A percentile compares a stretch with the other conserved stretches of the same genome.
Conservation (phyloP, 2,797 vertebrate species). For the Pteronotus mesoamericanus region DNA sequence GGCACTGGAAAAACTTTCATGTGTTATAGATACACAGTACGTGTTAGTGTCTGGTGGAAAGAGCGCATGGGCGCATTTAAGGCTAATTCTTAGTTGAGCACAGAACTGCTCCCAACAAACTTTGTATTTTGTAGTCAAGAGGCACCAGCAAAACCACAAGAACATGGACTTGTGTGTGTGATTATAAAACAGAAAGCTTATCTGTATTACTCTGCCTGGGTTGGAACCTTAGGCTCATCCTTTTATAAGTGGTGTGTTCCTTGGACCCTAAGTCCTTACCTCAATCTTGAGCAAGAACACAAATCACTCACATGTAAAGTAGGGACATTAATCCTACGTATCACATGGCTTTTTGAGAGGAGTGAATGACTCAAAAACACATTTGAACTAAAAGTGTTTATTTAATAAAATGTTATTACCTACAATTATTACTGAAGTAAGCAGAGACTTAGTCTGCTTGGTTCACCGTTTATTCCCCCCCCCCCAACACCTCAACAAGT, state of each 20-base stretch:
- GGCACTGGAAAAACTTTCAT: neutral
- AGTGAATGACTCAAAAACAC: neutral
- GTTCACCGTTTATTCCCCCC: neutral
- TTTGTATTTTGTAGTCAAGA: neutral
- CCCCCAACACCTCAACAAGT: neutral
- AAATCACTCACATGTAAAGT: neutral
- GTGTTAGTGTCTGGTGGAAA: neutral
- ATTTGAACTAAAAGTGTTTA: neutral
- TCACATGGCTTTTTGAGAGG: neutral
- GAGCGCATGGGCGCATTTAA: neutral
- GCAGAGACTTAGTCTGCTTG: neutral
- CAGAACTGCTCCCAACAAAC: neutral
- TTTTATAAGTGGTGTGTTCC: neutral
- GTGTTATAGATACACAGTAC: neutral
- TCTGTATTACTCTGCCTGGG: neutral
- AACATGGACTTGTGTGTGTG: neutral
- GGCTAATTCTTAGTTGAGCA: neutral
- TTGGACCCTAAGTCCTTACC: neutral
- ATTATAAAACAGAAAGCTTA: neutral
- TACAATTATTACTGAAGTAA: conserved; percentile 6
- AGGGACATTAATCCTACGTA: neutral
- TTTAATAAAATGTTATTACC: neutral
- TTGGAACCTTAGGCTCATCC: neutral
- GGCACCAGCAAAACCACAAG: neutral
- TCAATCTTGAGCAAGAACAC: neutral